Evolutionary conservation across 2,113 vertebrate genomes (phyloP).

Genomic region (Morphnarchus princeps): DNA sequence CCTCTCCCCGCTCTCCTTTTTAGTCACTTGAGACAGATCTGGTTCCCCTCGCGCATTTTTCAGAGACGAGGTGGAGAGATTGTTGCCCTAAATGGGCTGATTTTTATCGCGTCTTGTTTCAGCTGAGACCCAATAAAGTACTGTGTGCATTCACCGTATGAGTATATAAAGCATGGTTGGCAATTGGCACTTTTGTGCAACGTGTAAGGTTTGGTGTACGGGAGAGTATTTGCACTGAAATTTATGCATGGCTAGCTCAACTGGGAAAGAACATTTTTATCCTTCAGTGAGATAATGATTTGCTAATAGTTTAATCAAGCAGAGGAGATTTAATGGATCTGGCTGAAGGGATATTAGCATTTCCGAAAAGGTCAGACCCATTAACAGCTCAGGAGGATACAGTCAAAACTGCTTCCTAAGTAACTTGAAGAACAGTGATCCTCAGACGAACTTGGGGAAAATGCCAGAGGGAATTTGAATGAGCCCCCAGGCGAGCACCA

Average conservation of each 20-base stretch:
- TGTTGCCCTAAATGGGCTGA: background rate
- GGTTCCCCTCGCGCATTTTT: accelerated
- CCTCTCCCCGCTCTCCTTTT: background rate
- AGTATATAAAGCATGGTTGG: background rate
- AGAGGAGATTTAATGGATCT: constrained; percentile 18
- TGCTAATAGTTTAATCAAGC: constrained; percentile 49
- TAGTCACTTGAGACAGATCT: background rate
- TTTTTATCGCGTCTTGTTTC: background rate
- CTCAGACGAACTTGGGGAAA: background rate
- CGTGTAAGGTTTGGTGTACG: background rate
- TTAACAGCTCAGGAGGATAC: constrained; percentile 31
- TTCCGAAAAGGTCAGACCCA: background rate
- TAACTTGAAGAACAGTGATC: background rate
- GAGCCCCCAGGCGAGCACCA: background rate
- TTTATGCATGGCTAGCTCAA: background rate
- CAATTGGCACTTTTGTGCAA: background rate
- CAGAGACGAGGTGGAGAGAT: background rate
- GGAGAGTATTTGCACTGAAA: background rate
- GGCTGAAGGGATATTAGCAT: background rate
- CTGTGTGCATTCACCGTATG: background rate
- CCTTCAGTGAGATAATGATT: constrained; percentile 22
- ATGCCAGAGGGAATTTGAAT: background rate
- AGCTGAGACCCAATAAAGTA: background rate
- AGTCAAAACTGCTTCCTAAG: background rate
- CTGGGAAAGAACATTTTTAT: constrained; percentile 11